Percentiles rank a stretch among this genome's conserved stretches.
Conservation (phyloP, 2,888 invertebrate genomes). For the Neuroscelio doddi region DNA sequence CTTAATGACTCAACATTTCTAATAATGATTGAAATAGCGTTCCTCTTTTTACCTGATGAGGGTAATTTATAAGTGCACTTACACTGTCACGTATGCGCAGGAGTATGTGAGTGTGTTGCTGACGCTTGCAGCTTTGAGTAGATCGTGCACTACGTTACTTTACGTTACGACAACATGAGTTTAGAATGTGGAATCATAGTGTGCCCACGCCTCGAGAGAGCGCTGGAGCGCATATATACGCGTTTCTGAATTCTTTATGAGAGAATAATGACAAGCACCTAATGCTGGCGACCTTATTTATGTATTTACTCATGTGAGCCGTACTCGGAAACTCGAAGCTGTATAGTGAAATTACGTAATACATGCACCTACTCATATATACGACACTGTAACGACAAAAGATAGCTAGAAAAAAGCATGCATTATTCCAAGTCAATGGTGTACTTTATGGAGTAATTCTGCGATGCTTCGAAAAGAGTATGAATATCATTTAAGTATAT, state of each 20-base stretch:
- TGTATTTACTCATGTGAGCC: slow-evolving; percentile 39
- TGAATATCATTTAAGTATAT: slow-evolving; percentile 25
- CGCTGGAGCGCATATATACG: slow-evolving; percentile 49
- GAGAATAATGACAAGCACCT: slow-evolving; percentile 58
- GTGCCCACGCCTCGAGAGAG: slow-evolving; percentile 38
- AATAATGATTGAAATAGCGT: not conserved
- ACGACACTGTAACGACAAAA: not conserved
- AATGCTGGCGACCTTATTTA: slow-evolving; percentile 46
- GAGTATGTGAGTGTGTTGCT: slow-evolving; percentile 19
- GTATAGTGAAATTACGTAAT: slow-evolving; percentile 10
- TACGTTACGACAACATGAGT: slow-evolving; percentile 32
- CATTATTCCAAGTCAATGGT: slow-evolving; percentile 27
- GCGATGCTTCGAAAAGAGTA: slow-evolving; percentile 7
- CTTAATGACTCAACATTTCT: too few relatives aligned
- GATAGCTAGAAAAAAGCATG: slow-evolving; percentile 3
- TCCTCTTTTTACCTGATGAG: slow-evolving; percentile 11
- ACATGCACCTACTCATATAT: not conserved
- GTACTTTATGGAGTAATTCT: slow-evolving; percentile 28
- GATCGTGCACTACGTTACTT: slow-evolving; percentile 27
- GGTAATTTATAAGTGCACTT: slow-evolving; percentile 31
- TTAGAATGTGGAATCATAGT: slow-evolving; percentile 20
- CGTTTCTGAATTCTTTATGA: slow-evolving; percentile 61
- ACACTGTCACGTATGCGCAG: slow-evolving; percentile 16
- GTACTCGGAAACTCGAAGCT: slow-evolving; percentile 5
- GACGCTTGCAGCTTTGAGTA: slow-evolving; percentile 24